Conservation (phyloP, 2,888 invertebrate genomes). For the Nysson spinosus region DNA sequence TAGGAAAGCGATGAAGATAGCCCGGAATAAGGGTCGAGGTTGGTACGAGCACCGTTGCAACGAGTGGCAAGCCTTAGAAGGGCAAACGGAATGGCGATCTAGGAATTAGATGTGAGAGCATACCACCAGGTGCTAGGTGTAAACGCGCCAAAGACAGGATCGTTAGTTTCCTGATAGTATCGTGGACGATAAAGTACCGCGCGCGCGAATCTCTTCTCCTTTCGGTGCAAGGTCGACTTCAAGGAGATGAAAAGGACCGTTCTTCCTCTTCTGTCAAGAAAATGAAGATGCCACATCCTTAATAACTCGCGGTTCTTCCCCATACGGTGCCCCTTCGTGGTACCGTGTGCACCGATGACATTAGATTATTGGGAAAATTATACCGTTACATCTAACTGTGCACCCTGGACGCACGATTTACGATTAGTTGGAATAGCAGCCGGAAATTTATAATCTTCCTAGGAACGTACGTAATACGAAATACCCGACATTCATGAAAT, state of each 20-base stretch:
- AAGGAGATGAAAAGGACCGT: too few species aligned
- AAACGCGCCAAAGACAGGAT: conserved; percentile 45
- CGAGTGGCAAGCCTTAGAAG: conserved; percentile 47
- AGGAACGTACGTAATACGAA: too few species aligned
- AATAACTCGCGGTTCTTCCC: neutral
- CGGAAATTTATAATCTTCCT: too few species aligned
- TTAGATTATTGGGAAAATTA: too few species aligned
- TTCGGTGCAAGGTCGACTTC: conserved; percentile 2
- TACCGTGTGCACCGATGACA: too few species aligned
- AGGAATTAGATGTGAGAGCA: conserved; percentile 56
- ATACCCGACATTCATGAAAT: too few species aligned
- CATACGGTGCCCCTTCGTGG: too few species aligned
- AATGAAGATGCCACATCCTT: neutral
- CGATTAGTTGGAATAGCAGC: too few species aligned
- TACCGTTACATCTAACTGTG: too few species aligned
- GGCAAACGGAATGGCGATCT: conserved; percentile 51
- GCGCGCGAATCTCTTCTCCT: conserved; percentile 5
- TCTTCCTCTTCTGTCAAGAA: too few species aligned
- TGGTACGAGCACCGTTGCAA: conserved; percentile 24
- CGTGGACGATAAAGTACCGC: conserved; percentile 15
- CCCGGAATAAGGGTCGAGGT: conserved; percentile 43
- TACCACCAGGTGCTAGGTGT: conserved; percentile 50
- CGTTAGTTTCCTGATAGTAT: conserved; percentile 45
- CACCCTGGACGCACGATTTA: too few species aligned
- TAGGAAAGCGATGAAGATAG: conserved; percentile 46